These are phyloP conservation scores for Pomatostomus ruficeps DNA, from an alignment of 2,113 vertebrate genomes.

Conservation along the genomic window DNA sequence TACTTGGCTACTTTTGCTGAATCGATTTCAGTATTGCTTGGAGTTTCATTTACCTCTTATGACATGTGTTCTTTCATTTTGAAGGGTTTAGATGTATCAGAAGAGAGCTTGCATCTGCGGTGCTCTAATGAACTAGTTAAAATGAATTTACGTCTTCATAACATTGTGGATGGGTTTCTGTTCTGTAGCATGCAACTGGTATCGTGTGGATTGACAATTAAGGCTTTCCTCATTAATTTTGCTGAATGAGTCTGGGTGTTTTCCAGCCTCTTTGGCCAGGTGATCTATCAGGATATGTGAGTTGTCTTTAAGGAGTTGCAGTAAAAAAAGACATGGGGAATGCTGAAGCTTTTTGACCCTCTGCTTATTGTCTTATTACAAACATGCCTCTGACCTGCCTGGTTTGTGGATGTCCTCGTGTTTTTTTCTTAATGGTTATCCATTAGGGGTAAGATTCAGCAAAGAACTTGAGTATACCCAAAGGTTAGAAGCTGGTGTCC, in stretches of 20 bases:
- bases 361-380: background rate
- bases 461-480: background rate
- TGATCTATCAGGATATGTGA: background rate
- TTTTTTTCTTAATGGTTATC: background rate
- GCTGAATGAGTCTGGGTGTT: background rate
- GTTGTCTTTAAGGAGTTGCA: background rate
- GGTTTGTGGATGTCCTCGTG: background rate
- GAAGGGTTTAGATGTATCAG: background rate
- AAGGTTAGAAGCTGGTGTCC: background rate
- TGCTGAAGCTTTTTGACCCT: background rate
- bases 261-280: background rate
- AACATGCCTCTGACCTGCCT: background rate
- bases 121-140: background rate
- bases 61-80: background rate
- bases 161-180: background rate
- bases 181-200: background rate
- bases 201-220: background rate
- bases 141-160: background rate
- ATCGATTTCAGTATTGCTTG: background rate
- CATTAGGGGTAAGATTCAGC: background rate
- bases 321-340: background rate
- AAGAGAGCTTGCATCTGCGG: background rate
- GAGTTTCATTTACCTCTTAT: background rate
- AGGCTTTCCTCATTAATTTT: background rate
- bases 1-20: background rate